Evolutionary conservation across 2,797 vertebrate genomes (phyloP).

Genomic region (Coreius guichenoti): DNA sequence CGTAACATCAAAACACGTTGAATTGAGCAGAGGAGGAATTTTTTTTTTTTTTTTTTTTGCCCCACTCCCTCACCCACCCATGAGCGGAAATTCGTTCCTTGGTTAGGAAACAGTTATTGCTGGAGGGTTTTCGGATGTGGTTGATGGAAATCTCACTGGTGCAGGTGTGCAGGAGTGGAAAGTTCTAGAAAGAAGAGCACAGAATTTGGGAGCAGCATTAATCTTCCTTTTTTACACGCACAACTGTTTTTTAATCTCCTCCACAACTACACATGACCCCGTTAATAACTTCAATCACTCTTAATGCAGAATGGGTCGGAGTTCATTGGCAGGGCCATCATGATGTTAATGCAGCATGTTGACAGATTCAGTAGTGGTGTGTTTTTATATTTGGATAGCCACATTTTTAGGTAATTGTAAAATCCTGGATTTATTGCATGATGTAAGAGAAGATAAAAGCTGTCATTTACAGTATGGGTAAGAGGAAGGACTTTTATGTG

Average conservation of each 20-base stretch:
- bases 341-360: neutral
- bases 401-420: neutral
- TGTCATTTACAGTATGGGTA: neutral
- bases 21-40: neutral
- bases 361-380: neutral
- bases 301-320: neutral
- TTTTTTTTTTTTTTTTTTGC: neutral
- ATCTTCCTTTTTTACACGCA: neutral
- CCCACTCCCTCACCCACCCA: neutral
- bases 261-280: neutral
- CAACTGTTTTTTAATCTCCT: neutral
- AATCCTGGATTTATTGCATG: neutral
- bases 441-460: neutral
- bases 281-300: neutral
- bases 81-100: neutral
- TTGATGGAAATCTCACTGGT: neutral
- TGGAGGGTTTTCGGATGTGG: conserved; percentile 8
- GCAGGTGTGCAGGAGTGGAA: neutral
- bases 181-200: neutral
- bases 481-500: neutral
- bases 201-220: neutral
- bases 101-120: neutral
- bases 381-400: neutral
- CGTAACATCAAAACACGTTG: neutral
- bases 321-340: neutral